Conservation (phyloP, 2,888 invertebrate genomes). For the Bedellia somnulentella region DNA sequence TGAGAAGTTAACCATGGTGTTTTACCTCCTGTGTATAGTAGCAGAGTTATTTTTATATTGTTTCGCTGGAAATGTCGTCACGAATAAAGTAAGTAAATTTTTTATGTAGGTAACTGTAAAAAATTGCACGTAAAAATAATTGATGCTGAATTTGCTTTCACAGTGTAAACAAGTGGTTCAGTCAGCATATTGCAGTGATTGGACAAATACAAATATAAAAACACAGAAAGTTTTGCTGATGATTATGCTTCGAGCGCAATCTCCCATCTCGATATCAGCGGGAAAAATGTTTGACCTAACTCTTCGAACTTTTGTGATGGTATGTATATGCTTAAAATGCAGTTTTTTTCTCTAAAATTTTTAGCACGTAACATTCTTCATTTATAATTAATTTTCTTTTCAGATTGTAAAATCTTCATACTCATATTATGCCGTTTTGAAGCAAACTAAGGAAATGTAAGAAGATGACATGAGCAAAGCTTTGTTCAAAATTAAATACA, state of each 20-base stretch:
- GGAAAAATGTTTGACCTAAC: conserved; percentile 26
- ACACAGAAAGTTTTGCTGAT: conserved; percentile 20
- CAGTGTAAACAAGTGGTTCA: conserved; percentile 20
- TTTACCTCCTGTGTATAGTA: conserved; percentile 27
- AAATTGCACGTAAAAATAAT: not conserved
- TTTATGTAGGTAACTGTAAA: not conserved
- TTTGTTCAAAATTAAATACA: too few species aligned
- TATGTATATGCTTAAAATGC: too few species aligned
- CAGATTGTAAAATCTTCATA: conserved; percentile 11
- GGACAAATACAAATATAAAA: conserved; percentile 17
- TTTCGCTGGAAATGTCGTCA: conserved; percentile 33
- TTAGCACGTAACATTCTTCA: too few species aligned
- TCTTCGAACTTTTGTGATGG: conserved; percentile 21
- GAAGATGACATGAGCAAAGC: not conserved
- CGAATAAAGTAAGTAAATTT: conserved; percentile 19
- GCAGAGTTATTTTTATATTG: conserved; percentile 29
- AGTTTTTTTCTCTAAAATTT: conserved; percentile 3
- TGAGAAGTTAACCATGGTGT: conserved; percentile 20
- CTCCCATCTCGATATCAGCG: conserved; percentile 20
- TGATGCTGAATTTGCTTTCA: conserved; percentile 7
- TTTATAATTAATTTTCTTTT: conserved; percentile 5
- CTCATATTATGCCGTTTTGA: conserved; percentile 10
- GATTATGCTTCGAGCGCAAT: conserved; percentile 21
- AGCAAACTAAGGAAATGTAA: conserved; percentile 1
- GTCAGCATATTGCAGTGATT: conserved; percentile 20